Percentiles rank a stretch among this genome's conserved stretches.
Evolutionary conservation across 2,888 invertebrate species (phyloP).

Genomic region (Cacoxenus indagator): DNA sequence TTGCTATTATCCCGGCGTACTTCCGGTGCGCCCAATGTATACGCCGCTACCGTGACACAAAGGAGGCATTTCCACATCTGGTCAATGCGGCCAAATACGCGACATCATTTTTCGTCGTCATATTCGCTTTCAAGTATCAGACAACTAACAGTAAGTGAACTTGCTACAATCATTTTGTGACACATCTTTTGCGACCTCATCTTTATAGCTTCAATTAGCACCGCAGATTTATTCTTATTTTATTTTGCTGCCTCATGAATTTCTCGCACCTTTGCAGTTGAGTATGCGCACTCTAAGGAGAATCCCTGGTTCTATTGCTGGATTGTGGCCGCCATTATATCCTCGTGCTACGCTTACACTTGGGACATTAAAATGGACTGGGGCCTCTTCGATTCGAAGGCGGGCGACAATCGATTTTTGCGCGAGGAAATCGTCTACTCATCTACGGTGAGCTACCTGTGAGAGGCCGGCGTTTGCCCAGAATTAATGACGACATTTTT

Average conservation of each 20-base stretch:
- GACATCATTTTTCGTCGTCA: constrained; percentile 88
- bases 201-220: constrained; percentile 34
- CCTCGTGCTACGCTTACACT: constrained; percentile 84
- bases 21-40: constrained; percentile 89
- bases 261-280: constrained; percentile 31
- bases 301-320: constrained; percentile 81
- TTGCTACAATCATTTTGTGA: not conserved
- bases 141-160: constrained; percentile 64
- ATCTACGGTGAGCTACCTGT: constrained; percentile 74
- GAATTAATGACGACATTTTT: not conserved
- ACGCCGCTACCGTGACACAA: constrained; percentile 84
- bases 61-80: constrained; percentile 84
- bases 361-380: constrained; percentile 94
- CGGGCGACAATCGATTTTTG: constrained; percentile 82
- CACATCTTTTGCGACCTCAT: too few relatives aligned
- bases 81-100: constrained; percentile 92
- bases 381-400: constrained; percentile 83
- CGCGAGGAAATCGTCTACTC: constrained; percentile 86
- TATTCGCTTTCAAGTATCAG: constrained; percentile 75
- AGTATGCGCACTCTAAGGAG: constrained; percentile 69
- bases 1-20: constrained; percentile 86
- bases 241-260: constrained; percentile 32
- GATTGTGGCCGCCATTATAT: constrained; percentile 78
- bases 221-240: constrained; percentile 44
- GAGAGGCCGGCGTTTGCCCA: not conserved